phyloP scores from a whole-genome alignment of 2,888 invertebrate species.

The Macroteleia sp. region DNA sequence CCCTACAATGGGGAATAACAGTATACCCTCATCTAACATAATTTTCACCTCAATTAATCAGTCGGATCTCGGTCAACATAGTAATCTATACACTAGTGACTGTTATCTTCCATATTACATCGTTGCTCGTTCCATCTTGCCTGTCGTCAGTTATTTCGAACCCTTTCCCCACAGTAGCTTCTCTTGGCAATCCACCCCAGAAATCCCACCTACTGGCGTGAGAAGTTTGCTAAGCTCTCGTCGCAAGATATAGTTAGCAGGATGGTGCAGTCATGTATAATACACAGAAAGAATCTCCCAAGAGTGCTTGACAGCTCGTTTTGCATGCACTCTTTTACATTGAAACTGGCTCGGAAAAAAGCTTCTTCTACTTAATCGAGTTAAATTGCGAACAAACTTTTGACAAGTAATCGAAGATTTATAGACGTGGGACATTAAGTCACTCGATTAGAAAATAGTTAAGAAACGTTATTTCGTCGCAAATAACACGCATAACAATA shows the following conservation, averaged over 20 bases:
- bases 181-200: slow-evolving; percentile 38
- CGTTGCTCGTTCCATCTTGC: slow-evolving; percentile 10
- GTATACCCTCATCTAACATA: no score
- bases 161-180: slow-evolving; percentile 18
- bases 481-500: background rate
- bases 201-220: slow-evolving; percentile 72
- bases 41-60: slow-evolving; percentile 30
- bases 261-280: slow-evolving; percentile 74
- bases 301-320: slow-evolving; percentile 79
- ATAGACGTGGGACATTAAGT: background rate
- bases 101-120: slow-evolving; percentile 22
- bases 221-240: slow-evolving; percentile 80
- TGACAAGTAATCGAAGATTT: slow-evolving; percentile 16
- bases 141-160: slow-evolving; percentile 9
- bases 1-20: no score
- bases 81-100: slow-evolving; percentile 15
- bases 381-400: slow-evolving; percentile 42
- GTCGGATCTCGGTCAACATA: slow-evolving; percentile 11
- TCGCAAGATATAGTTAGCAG: slow-evolving; percentile 78
- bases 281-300: slow-evolving; percentile 77
- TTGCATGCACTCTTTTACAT: slow-evolving; percentile 75
- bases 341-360: slow-evolving; percentile 36
- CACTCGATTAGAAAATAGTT: slow-evolving; percentile 2
- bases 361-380: slow-evolving; percentile 29
- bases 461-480: background rate